phyloP scores from a whole-genome alignment of 2,113 vertebrate genomes.

The Xyrauchen texanus region DNA sequence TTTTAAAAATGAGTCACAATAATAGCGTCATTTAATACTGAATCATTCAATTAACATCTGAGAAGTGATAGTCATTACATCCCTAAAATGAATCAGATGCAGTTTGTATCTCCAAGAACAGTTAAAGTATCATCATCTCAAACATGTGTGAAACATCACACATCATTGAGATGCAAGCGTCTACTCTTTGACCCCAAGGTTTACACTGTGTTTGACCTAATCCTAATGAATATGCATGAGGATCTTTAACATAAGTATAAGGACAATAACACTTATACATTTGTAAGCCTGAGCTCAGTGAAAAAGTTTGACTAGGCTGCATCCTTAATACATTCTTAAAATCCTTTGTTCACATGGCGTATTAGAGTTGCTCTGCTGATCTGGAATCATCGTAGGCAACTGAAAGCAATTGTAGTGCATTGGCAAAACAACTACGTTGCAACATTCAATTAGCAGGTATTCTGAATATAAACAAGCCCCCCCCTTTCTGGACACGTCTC shows the following conservation, averaged over 20 bases:
- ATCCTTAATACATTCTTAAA: conserved; percentile 19
- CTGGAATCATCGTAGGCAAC: conserved; percentile 18
- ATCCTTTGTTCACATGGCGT: neutral
- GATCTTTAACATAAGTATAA: conserved; percentile 1
- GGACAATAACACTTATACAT: conserved; percentile 8
- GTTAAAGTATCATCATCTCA: neutral
- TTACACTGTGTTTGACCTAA: conserved; percentile 2
- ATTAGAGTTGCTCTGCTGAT: conserved; percentile 29
- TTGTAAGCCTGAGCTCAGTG: neutral
- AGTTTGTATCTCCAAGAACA: neutral
- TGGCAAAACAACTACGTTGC: neutral
- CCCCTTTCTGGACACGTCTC: neutral
- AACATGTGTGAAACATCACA: neutral
- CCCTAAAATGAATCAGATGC: neutral
- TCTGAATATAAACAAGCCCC: neutral
- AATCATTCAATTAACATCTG: neutral
- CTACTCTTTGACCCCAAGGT: conserved; percentile 17
- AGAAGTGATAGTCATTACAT: neutral
- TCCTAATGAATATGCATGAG: conserved; percentile 4
- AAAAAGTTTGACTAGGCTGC: neutral
- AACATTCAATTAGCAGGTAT: neutral
- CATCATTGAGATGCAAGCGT: neutral
- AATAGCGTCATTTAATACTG: conserved; percentile 2
- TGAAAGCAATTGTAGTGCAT: conserved; percentile 3
- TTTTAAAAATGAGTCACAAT: neutral